Evolutionary conservation across 2,888 invertebrate genomes (phyloP).

Genomic region (Exephanes ischioxanthus): DNA sequence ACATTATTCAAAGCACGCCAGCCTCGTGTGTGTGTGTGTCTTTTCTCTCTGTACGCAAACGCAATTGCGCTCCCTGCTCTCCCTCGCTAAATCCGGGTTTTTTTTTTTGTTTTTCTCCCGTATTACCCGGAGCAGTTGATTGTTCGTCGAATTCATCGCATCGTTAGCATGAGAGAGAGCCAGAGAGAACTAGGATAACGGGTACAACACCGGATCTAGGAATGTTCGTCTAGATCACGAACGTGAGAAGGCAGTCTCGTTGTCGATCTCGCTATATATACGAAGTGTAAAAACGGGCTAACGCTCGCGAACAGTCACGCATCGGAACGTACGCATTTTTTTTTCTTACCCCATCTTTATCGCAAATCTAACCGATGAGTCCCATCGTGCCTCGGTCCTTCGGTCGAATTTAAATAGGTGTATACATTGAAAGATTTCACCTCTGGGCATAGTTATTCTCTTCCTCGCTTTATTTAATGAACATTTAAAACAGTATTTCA

Average conservation of each 20-base stretch:
- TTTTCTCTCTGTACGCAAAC: slow-evolving; percentile 76
- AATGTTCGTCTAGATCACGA: slow-evolving; percentile 75
- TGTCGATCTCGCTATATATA: slow-evolving; percentile 70
- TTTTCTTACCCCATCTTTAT: slow-evolving; percentile 46
- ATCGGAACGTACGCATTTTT: slow-evolving; percentile 57
- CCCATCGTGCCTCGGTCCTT: slow-evolving; percentile 35
- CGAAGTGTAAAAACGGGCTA: slow-evolving; percentile 70
- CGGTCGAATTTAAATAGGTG: slow-evolving; percentile 28
- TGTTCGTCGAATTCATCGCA: slow-evolving; percentile 69
- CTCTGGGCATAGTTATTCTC: slow-evolving; percentile 55
- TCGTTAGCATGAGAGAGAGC: slow-evolving; percentile 49
- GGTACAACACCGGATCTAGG: slow-evolving; percentile 75
- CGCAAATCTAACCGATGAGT: slow-evolving; percentile 52
- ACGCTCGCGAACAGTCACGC: slow-evolving; percentile 72
- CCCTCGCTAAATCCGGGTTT: slow-evolving; percentile 76
- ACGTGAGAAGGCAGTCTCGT: slow-evolving; percentile 73
- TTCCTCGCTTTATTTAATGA: slow-evolving; percentile 79
- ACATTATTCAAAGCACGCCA: slow-evolving; percentile 81
- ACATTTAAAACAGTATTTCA: slow-evolving; percentile 79
- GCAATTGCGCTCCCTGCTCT: slow-evolving; percentile 78
- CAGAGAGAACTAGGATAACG: slow-evolving; percentile 73
- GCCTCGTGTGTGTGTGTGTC: slow-evolving; percentile 74
- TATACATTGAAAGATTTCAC: slow-evolving; percentile 50
- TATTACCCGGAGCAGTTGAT: slow-evolving; percentile 76
- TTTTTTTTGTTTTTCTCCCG: slow-evolving; percentile 32